Evolutionary conservation across 1,140 invertebrate species (phyloP).

Genomic region (Microplitis mediator): DNA sequence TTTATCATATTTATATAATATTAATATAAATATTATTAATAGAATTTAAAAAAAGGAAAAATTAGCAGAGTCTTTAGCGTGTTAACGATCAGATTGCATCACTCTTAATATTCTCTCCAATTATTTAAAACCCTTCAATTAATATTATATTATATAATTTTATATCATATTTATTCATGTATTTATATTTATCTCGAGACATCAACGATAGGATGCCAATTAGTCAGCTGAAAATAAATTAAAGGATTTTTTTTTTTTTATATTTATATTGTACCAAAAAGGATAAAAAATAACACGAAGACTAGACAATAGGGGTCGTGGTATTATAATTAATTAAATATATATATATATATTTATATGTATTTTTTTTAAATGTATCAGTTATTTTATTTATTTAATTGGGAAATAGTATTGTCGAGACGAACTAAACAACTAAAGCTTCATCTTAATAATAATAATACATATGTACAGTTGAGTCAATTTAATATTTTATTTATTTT

Average conservation of each 20-base stretch:
- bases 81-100: slow-evolving; percentile 3
- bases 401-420: slow-evolving; percentile 47
- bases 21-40: neutral
- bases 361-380: too few relatives aligned
- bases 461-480: slow-evolving; percentile 47
- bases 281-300: slow-evolving; percentile 7
- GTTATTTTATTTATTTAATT: slow-evolving; percentile 20
- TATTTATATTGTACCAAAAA: slow-evolving; percentile 43
- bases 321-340: slow-evolving; percentile 18
- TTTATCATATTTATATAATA: slow-evolving; percentile 4
- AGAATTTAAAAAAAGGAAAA: neutral
- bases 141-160: neutral
- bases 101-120: neutral
- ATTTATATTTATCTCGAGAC: neutral
- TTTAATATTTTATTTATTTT: neutral
- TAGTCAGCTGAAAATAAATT: slow-evolving; percentile 18
- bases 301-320: neutral
- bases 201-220: slow-evolving; percentile 18
- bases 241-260: slow-evolving; percentile 11
- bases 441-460: slow-evolving; percentile 38
- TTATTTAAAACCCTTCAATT: neutral
- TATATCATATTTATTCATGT: slow-evolving; percentile 9
- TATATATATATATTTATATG: too few relatives aligned
- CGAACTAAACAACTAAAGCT: slow-evolving; percentile 48
- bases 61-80: slow-evolving; percentile 11